Base-by-base conservation (phyloP, 2,113 vertebrate species). In the Synodontis membranacea region DNA sequence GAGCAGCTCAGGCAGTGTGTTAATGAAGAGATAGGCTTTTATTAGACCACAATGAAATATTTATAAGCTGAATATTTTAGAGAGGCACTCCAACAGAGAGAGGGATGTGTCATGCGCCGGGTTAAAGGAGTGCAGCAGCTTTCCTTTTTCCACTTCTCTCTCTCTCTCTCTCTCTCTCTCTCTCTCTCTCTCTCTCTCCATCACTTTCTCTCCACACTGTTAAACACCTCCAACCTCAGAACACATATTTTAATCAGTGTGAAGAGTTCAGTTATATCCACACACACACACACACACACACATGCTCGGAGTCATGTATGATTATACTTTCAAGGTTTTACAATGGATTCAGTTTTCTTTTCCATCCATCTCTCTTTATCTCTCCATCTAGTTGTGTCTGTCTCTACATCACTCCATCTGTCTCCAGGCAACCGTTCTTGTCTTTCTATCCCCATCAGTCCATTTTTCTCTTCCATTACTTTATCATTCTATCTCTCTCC, bases 11-110 rank as follows among this genome's bases (percentile, higher is more conserved):
- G 90, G 93, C 92, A 92, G 91, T 90, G 92, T 92, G 90, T 94
- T 95, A 95, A 95, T 95, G 95, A 95, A 93, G 93, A 93, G 90
- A 89, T 88, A 81, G 56, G 90, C 94, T 95, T 95, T 96, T 95
- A 95, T 95, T 95, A 95, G 94, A 93, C 87, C 84, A 88, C 86
- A 91, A 90, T 96, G 93, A 92, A 95, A 95, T 94, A 95, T 95
- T 95, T 93, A 95, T 95, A 89, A 88, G 93, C 95, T 94, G 91
- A 95, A 96, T 95, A 94, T 95, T 96, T 96, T 92, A 96, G 88
- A 87, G 89, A 90, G 76, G 88, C 90, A 88, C 80, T 89, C 85
- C 14, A 39, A 84, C 44, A 72, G 80, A 75, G 66, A 80, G 82
- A 80, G 70, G 23, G 34, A 81, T 42, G 39, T 46, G 52, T 80